Evolutionary conservation across 2,113 vertebrate species (phyloP).

Genomic region (Heteronetta atricapilla): DNA sequence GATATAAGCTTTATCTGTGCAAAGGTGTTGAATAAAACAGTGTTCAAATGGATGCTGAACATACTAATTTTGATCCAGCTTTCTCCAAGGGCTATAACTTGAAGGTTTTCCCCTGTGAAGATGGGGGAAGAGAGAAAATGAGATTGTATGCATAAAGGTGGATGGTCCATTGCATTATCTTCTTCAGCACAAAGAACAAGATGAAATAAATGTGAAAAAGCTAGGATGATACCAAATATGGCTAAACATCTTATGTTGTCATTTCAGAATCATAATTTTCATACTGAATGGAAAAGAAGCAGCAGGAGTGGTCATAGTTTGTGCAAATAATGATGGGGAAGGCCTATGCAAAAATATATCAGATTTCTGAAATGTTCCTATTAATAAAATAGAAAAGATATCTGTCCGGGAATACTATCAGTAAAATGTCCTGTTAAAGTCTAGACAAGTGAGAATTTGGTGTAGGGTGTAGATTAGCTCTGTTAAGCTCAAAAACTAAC

Average conservation of each 20-base stretch:
- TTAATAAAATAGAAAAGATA: not conserved
- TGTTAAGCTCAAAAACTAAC: not conserved
- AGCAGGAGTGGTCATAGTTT: not conserved
- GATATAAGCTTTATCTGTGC: not conserved
- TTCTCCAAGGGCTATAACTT: slow-evolving; percentile 4
- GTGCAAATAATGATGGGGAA: not conserved
- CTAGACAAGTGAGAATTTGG: not conserved
- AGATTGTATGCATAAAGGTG: not conserved
- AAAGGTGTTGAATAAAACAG: not conserved
- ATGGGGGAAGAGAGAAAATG: not conserved
- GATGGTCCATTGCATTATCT: not conserved
- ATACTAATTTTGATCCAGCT: not conserved
- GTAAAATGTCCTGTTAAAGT: not conserved
- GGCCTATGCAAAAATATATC: not conserved
- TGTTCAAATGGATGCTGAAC: not conserved
- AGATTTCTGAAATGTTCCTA: not conserved
- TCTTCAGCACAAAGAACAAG: not conserved
- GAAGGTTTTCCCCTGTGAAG: not conserved
- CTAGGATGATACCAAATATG: not conserved
- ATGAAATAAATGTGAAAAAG: not conserved
- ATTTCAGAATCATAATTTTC: not conserved
- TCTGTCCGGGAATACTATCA: not conserved
- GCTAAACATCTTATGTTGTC: not conserved
- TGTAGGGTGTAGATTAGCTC: not conserved
- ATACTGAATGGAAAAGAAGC: not conserved